Evolutionary conservation across 2,888 invertebrate genomes (phyloP).

Genomic region (Coleophora deauratella): DNA sequence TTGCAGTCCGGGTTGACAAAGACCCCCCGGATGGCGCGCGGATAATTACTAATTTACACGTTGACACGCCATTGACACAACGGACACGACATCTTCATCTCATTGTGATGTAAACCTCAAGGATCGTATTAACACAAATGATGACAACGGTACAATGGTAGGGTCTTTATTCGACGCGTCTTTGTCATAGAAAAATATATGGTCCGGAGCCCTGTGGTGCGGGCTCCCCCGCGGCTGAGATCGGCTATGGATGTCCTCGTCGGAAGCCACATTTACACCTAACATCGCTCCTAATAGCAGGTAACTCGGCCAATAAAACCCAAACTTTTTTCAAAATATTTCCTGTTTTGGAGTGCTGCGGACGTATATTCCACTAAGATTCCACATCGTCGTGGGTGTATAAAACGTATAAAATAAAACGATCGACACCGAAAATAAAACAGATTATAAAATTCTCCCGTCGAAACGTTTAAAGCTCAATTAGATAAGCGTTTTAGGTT

Average conservation of each 20-base stretch:
- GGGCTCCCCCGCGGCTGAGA: constrained; percentile 51
- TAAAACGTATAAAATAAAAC: constrained; percentile 68
- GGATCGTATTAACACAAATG: constrained; percentile 71
- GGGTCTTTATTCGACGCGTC: constrained; percentile 50
- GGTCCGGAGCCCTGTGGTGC: constrained; percentile 52
- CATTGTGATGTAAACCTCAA: constrained; percentile 71
- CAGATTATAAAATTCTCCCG: constrained; percentile 66
- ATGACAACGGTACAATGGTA: constrained; percentile 65
- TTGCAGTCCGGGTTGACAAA: constrained; percentile 47
- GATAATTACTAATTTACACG: constrained; percentile 69
- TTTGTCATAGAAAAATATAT: constrained; percentile 71
- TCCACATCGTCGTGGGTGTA: constrained; percentile 65
- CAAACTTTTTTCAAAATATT: constrained; percentile 64
- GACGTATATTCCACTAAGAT: constrained; percentile 50
- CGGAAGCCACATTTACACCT: constrained; percentile 71
- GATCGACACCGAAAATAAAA: constrained; percentile 63
- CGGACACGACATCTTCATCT: constrained; percentile 59
- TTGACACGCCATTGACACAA: constrained; percentile 65
- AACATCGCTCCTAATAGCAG: constrained; percentile 68
- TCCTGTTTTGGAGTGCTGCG: constrained; percentile 64
- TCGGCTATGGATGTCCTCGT: constrained; percentile 51
- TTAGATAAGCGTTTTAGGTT: constrained; percentile 71
- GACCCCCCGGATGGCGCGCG: constrained; percentile 56
- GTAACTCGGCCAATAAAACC: constrained; percentile 69
- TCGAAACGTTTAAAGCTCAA: constrained; percentile 73